A percentile compares a stretch with the other conserved stretches of the same genome.
phyloP scores from a whole-genome alignment of 2,113 vertebrate species.

The Rhineura floridana region DNA sequence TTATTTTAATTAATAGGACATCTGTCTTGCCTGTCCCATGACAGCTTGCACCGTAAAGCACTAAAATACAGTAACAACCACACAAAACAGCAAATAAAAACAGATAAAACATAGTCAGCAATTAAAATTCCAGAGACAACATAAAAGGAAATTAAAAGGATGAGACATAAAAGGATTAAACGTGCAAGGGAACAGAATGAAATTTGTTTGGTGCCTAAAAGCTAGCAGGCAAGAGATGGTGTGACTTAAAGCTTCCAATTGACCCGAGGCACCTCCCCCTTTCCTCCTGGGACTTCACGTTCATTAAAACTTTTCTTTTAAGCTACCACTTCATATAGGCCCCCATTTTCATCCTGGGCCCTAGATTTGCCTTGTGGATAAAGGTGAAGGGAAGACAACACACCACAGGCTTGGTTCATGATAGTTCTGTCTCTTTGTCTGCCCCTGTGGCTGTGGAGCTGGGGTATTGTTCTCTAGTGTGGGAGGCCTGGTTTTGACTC shows the following conservation, averaged over 20 bases:
- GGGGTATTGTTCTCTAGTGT: background rate
- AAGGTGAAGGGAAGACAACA: background rate
- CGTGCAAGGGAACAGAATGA: background rate
- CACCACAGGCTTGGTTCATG: background rate
- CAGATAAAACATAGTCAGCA: background rate
- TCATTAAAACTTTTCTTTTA: background rate
- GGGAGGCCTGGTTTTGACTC: background rate
- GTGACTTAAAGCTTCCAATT: background rate
- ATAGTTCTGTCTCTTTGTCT: background rate
- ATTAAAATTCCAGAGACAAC: background rate
- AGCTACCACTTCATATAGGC: background rate
- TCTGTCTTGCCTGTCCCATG: background rate
- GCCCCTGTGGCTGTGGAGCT: background rate
- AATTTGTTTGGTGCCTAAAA: background rate
- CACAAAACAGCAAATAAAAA: background rate
- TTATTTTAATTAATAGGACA: background rate
- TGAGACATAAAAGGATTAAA: background rate
- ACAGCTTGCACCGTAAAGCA: background rate
- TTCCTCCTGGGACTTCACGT: too few relatives aligned
- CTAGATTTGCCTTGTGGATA: background rate
- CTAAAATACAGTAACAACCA: background rate
- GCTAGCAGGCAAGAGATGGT: background rate
- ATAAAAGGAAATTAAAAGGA: background rate
- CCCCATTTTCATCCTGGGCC: background rate
- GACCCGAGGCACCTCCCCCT: too few relatives aligned